Evolutionary conservation across 2,888 invertebrate genomes (phyloP).

Genomic region (Plebejus argus): DNA sequence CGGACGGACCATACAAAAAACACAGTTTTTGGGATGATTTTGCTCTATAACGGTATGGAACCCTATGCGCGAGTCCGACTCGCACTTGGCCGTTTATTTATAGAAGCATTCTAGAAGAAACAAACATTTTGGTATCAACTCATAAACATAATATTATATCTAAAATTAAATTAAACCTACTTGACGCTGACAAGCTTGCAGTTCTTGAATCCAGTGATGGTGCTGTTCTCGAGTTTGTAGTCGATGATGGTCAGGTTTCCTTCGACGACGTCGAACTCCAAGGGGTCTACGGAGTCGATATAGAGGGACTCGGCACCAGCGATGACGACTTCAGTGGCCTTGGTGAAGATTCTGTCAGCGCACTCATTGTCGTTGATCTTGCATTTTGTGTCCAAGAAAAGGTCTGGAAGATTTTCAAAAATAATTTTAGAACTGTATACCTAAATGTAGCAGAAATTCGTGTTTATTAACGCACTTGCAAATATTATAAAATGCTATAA

Average conservation of each 20-base stretch:
- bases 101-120: background rate
- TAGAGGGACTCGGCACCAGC: background rate
- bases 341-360: background rate
- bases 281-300: slow-evolving; percentile 8
- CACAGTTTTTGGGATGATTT: too few relatives aligned
- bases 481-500: too few relatives aligned
- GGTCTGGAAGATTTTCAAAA: background rate
- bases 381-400: background rate
- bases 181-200: background rate
- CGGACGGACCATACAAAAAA: too few relatives aligned
- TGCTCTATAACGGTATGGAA: too few relatives aligned
- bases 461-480: too few relatives aligned
- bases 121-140: background rate
- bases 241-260: slow-evolving; percentile 25
- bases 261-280: slow-evolving; percentile 15
- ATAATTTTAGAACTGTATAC: background rate
- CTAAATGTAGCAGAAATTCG: too few relatives aligned
- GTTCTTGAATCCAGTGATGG: background rate
- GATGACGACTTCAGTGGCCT: slow-evolving; percentile 5
- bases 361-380: slow-evolving; percentile 22
- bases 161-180: background rate
- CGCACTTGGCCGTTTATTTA: too few relatives aligned
- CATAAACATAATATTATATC: background rate
- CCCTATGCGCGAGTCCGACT: too few relatives aligned
- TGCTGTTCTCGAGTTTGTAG: slow-evolving; percentile 26